A percentile compares a stretch with the other conserved stretches of the same genome.
Conservation (phyloP, 2,888 invertebrate species). For the Drosophila mercatorum region DNA sequence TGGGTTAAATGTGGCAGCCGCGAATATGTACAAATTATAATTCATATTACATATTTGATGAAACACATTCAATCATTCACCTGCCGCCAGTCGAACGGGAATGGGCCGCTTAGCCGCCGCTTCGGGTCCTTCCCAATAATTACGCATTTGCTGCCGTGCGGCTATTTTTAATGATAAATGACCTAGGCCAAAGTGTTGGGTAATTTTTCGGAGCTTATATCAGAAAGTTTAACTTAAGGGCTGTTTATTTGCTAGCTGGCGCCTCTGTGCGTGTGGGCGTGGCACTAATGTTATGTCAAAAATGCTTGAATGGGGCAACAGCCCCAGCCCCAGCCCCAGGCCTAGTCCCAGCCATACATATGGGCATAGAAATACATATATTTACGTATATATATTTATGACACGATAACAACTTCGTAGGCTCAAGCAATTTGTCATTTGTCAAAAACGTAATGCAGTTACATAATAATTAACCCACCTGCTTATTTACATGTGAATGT, state of each 20-base stretch:
- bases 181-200: conserved; percentile 74
- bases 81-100: background rate
- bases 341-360: background rate
- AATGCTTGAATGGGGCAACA: conserved; percentile 43
- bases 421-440: conserved; percentile 74
- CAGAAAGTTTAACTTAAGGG: conserved; percentile 59
- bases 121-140: conserved; percentile 56
- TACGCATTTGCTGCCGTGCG: conserved; percentile 71
- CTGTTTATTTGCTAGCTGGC: conserved; percentile 64
- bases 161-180: conserved; percentile 79
- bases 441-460: conserved; percentile 76
- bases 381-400: conserved; percentile 36
- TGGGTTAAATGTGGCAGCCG: conserved; percentile 17
- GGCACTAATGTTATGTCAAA: conserved; percentile 75
- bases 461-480: conserved; percentile 73
- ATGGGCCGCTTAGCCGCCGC: background rate
- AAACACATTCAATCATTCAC: conserved; percentile 78
- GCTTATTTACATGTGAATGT: conserved; percentile 23
- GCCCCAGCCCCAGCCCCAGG: background rate
- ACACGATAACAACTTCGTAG: conserved; percentile 23
- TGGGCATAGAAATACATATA: conserved; percentile 3
- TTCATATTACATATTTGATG: conserved; percentile 80
- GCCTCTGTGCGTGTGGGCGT: conserved; percentile 50
- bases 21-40: conserved; percentile 76
- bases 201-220: conserved; percentile 73